Evolutionary conservation across 2,888 invertebrate genomes (phyloP), one percentile per base, ranked within the genome.

Genomic region (Leptinotarsa peninsularis): DNA sequence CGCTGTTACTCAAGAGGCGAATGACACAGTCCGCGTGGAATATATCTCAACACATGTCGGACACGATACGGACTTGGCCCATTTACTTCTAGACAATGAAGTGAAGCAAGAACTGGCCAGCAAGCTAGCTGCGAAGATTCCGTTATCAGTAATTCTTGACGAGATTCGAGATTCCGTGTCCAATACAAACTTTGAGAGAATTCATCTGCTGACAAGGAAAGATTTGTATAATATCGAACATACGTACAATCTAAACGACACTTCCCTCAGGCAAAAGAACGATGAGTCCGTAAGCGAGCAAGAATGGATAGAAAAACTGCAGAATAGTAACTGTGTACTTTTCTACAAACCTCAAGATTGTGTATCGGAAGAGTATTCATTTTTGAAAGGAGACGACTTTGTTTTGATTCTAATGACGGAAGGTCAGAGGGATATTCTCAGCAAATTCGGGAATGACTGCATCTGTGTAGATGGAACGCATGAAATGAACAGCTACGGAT

Each of bases 401-500:
- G 67, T 83, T 52, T 76, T 84, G 21, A 70, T 70, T 33, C 21
- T 58, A 3, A 70, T 70, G 70, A 58, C 79, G 27, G 72, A 76
- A 56, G 80, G 76, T 7, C 84, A 85, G 74, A 43, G n/a, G 4
- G 80, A 82, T 67, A 76, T 83, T 13, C 67, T 84, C 52, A 60
- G 79, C 71, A 82, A 79, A 66, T 84, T 52, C 81, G 80, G 78
- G 67, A 76, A 18, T 43, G 79, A 82, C 67, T 79, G 77, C 71
- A 77, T 84, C 13, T 84, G 83, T 76, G 67, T 85, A 18, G 84
- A 85, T 66, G 78, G 79, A 49, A 84, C 82, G 4, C 81, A 82
- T 71, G 54, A 54, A 14, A 10, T 14, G 15, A 68, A 68, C 33
- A 33, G 10, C 27, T 33, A 17, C n/a, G 68, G 54, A 17, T 68